These are phyloP conservation scores for Potamarius usumacintae DNA, from an alignment of 2,113 vertebrate genomes.

Conservation along the genomic window DNA sequence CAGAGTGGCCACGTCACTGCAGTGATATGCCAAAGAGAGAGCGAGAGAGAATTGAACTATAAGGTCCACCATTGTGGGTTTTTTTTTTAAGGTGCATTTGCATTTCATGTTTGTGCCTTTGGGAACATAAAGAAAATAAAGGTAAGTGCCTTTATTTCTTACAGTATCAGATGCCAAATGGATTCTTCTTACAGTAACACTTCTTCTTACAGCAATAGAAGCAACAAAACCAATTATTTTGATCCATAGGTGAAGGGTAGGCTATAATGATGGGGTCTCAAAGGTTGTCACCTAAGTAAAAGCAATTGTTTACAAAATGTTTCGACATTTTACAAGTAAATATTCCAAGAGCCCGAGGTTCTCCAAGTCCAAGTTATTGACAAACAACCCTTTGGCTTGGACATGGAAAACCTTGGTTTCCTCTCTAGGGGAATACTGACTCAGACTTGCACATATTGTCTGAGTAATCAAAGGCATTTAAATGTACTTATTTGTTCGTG, in stretches of 20 bases:
- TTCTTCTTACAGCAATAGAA: background rate
- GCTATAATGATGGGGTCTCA: background rate
- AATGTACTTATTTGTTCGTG: background rate
- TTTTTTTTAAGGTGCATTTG: background rate
- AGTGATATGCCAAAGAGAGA: too few relatives aligned
- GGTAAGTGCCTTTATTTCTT: background rate
- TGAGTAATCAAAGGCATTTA: background rate
- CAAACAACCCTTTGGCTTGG: background rate
- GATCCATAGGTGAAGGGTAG: background rate
- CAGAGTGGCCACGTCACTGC: too few relatives aligned
- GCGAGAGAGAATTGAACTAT: background rate
- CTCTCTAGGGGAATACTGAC: background rate
- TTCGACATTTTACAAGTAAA: background rate
- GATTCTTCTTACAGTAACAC: too few relatives aligned
- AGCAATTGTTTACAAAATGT: background rate
- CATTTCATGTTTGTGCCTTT: background rate
- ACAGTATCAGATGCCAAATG: background rate
- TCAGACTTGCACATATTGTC: background rate
- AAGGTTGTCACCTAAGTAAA: background rate
- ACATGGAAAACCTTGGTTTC: background rate
- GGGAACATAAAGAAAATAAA: background rate
- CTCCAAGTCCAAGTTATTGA: background rate
- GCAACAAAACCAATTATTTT: background rate
- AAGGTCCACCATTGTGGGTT: too few relatives aligned
- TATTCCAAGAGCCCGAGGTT: background rate